Conservation (phyloP, 2,888 invertebrate species). For the Rhamnusium bicolor region DNA sequence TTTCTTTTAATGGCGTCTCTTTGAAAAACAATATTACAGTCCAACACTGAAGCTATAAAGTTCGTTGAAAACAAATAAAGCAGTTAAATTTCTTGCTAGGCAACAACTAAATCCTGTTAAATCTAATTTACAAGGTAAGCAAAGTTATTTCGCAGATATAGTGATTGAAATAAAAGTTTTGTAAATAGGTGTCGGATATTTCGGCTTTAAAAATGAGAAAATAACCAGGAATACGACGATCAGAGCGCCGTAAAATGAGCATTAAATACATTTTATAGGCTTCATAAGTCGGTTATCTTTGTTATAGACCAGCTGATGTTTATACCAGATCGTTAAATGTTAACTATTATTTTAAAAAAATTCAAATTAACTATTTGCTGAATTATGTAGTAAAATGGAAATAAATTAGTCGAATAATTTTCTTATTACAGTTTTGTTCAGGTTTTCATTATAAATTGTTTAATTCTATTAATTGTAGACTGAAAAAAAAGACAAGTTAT, state of each 20-base stretch:
- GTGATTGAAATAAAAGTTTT: slow-evolving; percentile 21
- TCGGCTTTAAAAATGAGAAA: slow-evolving; percentile 19
- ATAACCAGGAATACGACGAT: slow-evolving; percentile 32
- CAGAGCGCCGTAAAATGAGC: slow-evolving; percentile 25
- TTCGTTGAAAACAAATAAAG: slow-evolving; percentile 4
- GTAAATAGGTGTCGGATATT: slow-evolving; percentile 25
- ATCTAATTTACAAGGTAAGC: slow-evolving; percentile 12
- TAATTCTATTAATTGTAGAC: too few relatives aligned
- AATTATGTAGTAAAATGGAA: slow-evolving; percentile 3
- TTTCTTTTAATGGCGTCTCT: not conserved
- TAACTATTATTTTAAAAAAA: slow-evolving; percentile 16
- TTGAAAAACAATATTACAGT: not conserved
- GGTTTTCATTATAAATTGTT: too few relatives aligned
- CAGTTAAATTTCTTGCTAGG: not conserved
- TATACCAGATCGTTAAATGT: slow-evolving; percentile 19
- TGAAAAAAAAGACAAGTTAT: too few relatives aligned
- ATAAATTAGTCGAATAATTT: too few relatives aligned
- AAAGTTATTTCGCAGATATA: not conserved
- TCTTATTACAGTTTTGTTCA: too few relatives aligned
- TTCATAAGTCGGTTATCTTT: slow-evolving; percentile 30
- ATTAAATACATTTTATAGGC: slow-evolving; percentile 35
- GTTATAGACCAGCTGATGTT: slow-evolving; percentile 29
- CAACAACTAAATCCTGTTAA: not conserved
- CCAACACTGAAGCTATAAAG: not conserved
- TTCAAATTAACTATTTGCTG: slow-evolving; percentile 8